Evolutionary conservation across 2,113 vertebrate species (phyloP).

Genomic region (Pavo muticus): DNA sequence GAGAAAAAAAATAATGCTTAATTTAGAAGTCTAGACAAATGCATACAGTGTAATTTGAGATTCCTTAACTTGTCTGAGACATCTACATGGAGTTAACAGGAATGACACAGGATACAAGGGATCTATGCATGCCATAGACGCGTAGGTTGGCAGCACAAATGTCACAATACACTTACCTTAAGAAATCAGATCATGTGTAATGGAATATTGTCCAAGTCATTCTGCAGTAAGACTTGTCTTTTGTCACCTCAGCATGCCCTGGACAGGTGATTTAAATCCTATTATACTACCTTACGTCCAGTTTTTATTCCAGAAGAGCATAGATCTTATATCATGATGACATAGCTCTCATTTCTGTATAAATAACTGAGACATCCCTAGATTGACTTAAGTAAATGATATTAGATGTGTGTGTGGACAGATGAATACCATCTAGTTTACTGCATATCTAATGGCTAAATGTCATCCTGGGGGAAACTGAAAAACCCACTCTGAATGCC

Average conservation of each 20-base stretch:
- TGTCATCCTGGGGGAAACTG: background rate
- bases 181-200: background rate
- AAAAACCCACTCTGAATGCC: accelerated
- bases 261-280: background rate
- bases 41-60: background rate
- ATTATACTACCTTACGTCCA: background rate
- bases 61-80: background rate
- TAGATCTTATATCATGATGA: background rate
- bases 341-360: background rate
- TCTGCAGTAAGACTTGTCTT: background rate
- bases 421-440: accelerated
- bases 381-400: background rate
- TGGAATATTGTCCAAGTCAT: background rate
- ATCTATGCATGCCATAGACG: background rate
- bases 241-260: background rate
- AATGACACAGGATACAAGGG: background rate
- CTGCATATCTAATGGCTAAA: background rate
- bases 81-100: background rate
- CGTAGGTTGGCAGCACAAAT: background rate
- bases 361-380: accelerated
- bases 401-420: background rate
- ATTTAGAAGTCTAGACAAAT: background rate
- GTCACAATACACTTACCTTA: background rate
- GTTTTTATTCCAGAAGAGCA: background rate
- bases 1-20: background rate